Percentiles rank a stretch among this genome's conserved stretches.
phyloP scores from a whole-genome alignment of 2,113 vertebrate genomes.

The Lampris megalopsis region DNA sequence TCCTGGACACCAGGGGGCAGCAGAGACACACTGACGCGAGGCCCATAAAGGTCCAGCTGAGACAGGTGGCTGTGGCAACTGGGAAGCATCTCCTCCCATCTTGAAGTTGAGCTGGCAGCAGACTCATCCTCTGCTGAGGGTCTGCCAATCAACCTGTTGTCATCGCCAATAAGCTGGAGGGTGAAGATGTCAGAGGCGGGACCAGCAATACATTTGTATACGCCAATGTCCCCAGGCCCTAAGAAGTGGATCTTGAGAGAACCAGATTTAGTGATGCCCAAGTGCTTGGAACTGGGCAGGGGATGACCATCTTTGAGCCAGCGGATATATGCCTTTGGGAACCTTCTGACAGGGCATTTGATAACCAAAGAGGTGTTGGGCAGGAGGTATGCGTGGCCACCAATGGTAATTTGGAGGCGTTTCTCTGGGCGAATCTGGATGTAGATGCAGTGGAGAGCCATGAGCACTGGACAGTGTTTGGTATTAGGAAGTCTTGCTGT shows the following conservation, averaged over 20 bases:
- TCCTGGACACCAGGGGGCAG: conserved; percentile 49
- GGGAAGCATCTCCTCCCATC: conserved; percentile 10
- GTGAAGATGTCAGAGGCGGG: conserved; percentile 82
- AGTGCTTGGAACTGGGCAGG: conserved; percentile 82
- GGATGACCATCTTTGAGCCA: conserved; percentile 89
- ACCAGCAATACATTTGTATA: conserved; percentile 88
- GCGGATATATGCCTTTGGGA: conserved; percentile 86
- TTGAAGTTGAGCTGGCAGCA: background rate
- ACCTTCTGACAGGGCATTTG: conserved; percentile 88
- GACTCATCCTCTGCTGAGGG: background rate
- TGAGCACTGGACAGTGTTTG: conserved; percentile 83
- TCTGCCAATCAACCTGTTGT: conserved; percentile 81
- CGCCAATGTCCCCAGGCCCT: conserved; percentile 80
- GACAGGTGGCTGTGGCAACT: conserved; percentile 32
- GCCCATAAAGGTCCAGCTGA: fast-evolving
- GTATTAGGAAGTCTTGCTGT: background rate
- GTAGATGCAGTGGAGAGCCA: conserved; percentile 85
- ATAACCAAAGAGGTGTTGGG: conserved; percentile 91
- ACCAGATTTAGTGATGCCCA: conserved; percentile 87
- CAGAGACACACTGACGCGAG: conserved; percentile 21
- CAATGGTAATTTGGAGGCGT: conserved; percentile 88
- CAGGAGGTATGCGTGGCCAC: conserved; percentile 89
- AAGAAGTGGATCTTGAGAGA: conserved; percentile 88
- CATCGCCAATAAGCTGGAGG: conserved; percentile 88
- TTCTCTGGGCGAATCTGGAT: conserved; percentile 90